Conservation (phyloP, 2,888 invertebrate species). For the Tiliacea citrago region DNA sequence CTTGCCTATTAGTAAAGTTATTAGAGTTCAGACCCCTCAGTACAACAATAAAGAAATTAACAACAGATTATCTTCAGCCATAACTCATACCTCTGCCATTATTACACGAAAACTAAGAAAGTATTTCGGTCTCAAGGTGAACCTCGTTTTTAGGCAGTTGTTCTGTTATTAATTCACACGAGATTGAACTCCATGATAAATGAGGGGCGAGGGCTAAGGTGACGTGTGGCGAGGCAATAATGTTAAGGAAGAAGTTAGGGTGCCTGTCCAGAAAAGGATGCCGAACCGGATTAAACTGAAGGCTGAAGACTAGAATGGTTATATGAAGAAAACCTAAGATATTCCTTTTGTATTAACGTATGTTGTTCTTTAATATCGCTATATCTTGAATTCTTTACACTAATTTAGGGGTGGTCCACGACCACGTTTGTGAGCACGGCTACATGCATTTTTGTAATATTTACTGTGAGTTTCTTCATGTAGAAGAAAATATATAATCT, state of each 20-base stretch:
- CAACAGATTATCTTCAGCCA: constrained; percentile 8
- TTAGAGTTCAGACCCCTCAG: not conserved
- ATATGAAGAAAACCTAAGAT: not conserved
- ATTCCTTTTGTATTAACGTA: not conserved
- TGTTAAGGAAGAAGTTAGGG: not conserved
- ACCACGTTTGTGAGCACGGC: not conserved
- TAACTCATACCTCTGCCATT: constrained; percentile 27
- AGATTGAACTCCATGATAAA: constrained; percentile 54
- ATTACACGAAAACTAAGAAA: constrained; percentile 15
- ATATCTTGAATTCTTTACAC: not conserved
- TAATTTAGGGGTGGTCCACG: not conserved
- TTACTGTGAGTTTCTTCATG: not conserved
- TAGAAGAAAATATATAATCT: not conserved
- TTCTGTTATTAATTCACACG: constrained; percentile 45
- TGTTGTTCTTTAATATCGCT: not conserved
- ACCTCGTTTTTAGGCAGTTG: constrained; percentile 26
- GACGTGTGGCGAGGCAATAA: not conserved
- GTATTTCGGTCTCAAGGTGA: constrained; percentile 61
- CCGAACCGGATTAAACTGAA: not conserved
- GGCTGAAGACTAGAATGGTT: not conserved
- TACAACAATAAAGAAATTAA: constrained; percentile 5
- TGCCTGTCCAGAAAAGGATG: not conserved
- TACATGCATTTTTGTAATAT: not conserved
- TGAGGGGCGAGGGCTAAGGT: constrained; percentile 1
- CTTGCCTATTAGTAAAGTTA: not conserved